Percentiles rank a stretch among this genome's conserved stretches.
These are phyloP conservation scores for Sarcophaga bullata DNA, from an alignment of 1,140 invertebrate species.

Conservation along the genomic window DNA sequence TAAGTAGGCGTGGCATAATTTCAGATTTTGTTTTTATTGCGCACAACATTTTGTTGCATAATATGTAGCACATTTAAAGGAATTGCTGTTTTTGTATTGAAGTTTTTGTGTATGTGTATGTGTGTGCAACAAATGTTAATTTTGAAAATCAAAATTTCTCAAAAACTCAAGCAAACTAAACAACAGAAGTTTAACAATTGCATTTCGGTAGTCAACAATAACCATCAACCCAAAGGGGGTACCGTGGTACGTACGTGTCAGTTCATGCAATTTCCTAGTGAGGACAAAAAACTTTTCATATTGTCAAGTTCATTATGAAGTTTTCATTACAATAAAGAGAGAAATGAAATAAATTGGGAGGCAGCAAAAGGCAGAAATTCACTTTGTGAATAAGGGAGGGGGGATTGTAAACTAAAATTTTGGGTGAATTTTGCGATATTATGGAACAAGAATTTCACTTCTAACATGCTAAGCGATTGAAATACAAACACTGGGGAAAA, in stretches of 20 bases:
- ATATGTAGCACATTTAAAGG: not conserved
- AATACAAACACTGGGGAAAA: too few relatives aligned
- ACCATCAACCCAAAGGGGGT: not conserved
- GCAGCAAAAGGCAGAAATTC: too few relatives aligned
- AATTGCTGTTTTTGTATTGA: too few relatives aligned
- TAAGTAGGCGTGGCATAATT: too few relatives aligned
- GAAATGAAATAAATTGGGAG: not conserved
- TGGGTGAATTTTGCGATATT: too few relatives aligned
- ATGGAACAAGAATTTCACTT: too few relatives aligned
- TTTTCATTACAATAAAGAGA: not conserved
- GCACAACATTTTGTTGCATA: too few relatives aligned
- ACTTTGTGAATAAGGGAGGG: too few relatives aligned
- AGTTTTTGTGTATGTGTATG: too few relatives aligned
- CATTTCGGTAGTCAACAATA: not conserved
- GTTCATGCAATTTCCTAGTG: not conserved
- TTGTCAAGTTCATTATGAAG: slow-evolving; percentile 15
- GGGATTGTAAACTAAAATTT: too few relatives aligned
- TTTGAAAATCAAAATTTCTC: not conserved
- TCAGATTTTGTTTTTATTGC: too few relatives aligned
- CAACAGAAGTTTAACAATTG: not conserved
- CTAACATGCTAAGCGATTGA: too few relatives aligned
- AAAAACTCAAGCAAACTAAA: not conserved
- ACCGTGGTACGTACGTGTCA: not conserved
- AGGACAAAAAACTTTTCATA: not conserved
- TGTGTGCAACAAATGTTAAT: not conserved